Percentiles rank a stretch among this genome's conserved stretches.
Evolutionary conservation across 1,140 invertebrate genomes (phyloP).

Genomic region (Leptinotarsa undecemlineata): DNA sequence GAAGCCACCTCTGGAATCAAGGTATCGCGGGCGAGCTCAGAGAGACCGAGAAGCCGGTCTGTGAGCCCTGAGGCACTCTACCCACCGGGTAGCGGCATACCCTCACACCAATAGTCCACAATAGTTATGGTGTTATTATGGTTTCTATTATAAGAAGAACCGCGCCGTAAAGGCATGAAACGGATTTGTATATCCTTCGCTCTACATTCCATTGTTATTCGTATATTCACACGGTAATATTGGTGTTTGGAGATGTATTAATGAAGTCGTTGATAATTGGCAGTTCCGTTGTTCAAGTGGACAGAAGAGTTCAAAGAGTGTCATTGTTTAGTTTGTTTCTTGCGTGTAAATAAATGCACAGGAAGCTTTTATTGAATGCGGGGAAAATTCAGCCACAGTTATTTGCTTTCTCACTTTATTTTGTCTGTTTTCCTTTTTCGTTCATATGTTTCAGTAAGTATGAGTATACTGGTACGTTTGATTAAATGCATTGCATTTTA

Average conservation of each 20-base stretch:
- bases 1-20: neutral
- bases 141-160: slow-evolving; percentile 27
- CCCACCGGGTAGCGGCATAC: slow-evolving; percentile 39
- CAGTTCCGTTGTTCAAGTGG: slow-evolving; percentile 1
- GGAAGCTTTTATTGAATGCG: too few relatives aligned
- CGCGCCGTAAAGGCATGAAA: slow-evolving; percentile 17
- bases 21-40: neutral
- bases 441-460: too few relatives aligned
- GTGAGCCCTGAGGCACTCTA: slow-evolving; percentile 31
- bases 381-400: too few relatives aligned
- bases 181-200: slow-evolving; percentile 22
- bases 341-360: too few relatives aligned
- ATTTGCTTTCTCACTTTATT: too few relatives aligned
- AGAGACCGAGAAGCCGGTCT: slow-evolving; percentile 39
- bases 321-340: neutral
- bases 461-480: too few relatives aligned
- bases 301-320: neutral
- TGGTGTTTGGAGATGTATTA: neutral
- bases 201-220: slow-evolving; percentile 23
- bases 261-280: slow-evolving; percentile 5
- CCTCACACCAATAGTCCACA: slow-evolving; percentile 30
- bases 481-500: too few relatives aligned
- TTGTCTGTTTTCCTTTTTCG: too few relatives aligned
- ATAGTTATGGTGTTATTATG: slow-evolving; percentile 27
- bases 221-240: slow-evolving; percentile 6